Evolutionary conservation across 2,797 vertebrate genomes (phyloP).

Genomic region (Schizopygopsis pylzovi): DNA sequence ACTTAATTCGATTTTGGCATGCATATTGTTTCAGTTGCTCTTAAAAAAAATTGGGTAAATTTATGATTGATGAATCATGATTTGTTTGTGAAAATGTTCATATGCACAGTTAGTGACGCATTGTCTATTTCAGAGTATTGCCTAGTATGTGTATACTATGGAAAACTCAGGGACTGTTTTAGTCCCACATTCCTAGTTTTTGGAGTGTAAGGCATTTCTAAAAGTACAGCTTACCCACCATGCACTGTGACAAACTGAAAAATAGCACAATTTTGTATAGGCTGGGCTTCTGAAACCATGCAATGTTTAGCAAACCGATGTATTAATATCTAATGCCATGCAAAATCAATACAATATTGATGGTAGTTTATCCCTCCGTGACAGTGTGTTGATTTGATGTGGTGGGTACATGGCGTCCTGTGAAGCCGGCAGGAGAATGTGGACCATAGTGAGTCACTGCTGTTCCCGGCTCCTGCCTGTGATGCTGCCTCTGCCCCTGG

Average conservation of each 20-base stretch:
- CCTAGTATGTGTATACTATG: not conserved
- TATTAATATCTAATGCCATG: conserved; percentile 37
- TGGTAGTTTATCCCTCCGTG: conserved; percentile 6
- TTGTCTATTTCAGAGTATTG: not conserved
- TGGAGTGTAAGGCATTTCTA: not conserved
- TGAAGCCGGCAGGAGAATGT: conserved; percentile 57
- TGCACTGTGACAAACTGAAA: not conserved
- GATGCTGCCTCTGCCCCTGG: conserved; percentile 65
- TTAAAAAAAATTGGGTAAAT: not conserved
- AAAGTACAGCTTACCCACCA: not conserved
- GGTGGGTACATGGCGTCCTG: conserved; percentile 44
- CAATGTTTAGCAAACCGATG: conserved; percentile 2
- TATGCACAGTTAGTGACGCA: not conserved
- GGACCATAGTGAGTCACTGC: conserved; percentile 60
- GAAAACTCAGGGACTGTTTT: not conserved
- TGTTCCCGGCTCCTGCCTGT: conserved; percentile 39
- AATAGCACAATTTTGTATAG: not conserved
- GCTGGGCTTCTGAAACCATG: not conserved
- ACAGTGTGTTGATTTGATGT: conserved; percentile 33
- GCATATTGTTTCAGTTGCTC: not conserved
- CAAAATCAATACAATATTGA: conserved; percentile 37
- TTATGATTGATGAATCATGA: not conserved
- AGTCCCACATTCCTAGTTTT: not conserved
- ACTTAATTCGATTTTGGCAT: not conserved
- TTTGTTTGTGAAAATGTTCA: not conserved